phyloP scores from a whole-genome alignment of 2,888 invertebrate species.

The Mythimna pallens region DNA sequence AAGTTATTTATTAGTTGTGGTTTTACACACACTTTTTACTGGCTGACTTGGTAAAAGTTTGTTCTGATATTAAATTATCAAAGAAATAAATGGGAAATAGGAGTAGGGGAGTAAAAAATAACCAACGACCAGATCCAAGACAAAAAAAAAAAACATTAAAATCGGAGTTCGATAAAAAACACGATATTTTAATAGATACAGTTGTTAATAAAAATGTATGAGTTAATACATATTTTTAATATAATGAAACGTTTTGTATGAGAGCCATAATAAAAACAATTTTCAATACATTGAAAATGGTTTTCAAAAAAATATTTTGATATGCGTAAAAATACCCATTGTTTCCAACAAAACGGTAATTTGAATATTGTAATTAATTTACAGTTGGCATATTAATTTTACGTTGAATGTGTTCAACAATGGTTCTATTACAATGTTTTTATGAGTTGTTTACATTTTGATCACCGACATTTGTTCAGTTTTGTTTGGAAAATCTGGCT shows the following conservation, averaged over 20 bases:
- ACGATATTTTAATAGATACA: too few relatives aligned
- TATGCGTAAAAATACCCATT: not conserved
- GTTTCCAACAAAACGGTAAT: constrained; percentile 4
- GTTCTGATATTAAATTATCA: too few relatives aligned
- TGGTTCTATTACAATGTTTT: not conserved
- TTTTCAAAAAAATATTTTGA: not conserved
- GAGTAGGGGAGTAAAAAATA: too few relatives aligned
- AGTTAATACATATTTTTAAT: too few relatives aligned
- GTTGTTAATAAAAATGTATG: too few relatives aligned
- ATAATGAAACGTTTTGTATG: not conserved
- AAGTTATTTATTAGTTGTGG: too few relatives aligned
- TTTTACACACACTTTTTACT: too few relatives aligned
- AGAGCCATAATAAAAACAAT: not conserved
- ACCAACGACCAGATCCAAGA: too few relatives aligned
- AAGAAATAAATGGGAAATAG: too few relatives aligned
- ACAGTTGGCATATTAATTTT: not conserved
- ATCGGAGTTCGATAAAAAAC: too few relatives aligned
- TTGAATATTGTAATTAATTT: constrained; percentile 14
- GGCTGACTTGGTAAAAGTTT: too few relatives aligned
- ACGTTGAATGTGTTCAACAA: not conserved
- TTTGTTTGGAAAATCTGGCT: not conserved
- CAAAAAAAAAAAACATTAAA: too few relatives aligned
- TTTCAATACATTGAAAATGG: not conserved
- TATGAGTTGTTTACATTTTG: not conserved
- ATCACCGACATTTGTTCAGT: not conserved